Evolutionary conservation across 2,888 invertebrate species (phyloP), one percentile per base, ranked within the genome.

Genomic region (Teinopalpus imperialis): DNA sequence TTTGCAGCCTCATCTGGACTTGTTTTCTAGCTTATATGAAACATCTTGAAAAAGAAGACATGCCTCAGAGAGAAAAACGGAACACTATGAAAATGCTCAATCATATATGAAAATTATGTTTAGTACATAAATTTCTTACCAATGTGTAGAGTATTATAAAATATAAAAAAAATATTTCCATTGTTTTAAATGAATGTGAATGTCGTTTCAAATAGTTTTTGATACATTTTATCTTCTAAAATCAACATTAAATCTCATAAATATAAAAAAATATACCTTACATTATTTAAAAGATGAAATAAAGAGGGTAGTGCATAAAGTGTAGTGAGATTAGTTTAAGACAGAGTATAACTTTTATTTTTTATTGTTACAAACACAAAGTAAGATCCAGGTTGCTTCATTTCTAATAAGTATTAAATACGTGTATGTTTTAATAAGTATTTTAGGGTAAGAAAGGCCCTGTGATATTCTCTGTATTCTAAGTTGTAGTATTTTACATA

Each of bases 11-110:
- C 37, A 71, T 94, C 52, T 95, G 95, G 95, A 94, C 94, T 2
- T 92, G 93, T 57, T 95, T 94, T 67, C 82, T 95, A 43, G 94
- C 95, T 0, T 95, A 94, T 59, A 94, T 95, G 94, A 95, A 95
- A 74, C 92, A 94, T 53, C 60, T 81, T 47, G 86, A 88, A 42
- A 79, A 79, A 59, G 79, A 82, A 51, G 55, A 71, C 35, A 56
- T 82, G 8, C 45, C 62, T 42, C 49, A 46, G 36, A 69, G 61
- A 56, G n/a, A 57, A 40, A 55, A 51, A 41, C 53, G 57, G 45
- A 65, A 51, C 52, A 55, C 72, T 51, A 57, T 69, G 62, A 43
- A 39, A 45, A 13, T 13, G 13, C 24, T 32, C 3, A 30, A 9
- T 14, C 31, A 29, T 40, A 27, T 23, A 26, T 34, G n/a, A 43